Evolutionary conservation across 2,797 vertebrate species (phyloP), one percentile per base, ranked within the genome.

Genomic region (Channa striata): DNA sequence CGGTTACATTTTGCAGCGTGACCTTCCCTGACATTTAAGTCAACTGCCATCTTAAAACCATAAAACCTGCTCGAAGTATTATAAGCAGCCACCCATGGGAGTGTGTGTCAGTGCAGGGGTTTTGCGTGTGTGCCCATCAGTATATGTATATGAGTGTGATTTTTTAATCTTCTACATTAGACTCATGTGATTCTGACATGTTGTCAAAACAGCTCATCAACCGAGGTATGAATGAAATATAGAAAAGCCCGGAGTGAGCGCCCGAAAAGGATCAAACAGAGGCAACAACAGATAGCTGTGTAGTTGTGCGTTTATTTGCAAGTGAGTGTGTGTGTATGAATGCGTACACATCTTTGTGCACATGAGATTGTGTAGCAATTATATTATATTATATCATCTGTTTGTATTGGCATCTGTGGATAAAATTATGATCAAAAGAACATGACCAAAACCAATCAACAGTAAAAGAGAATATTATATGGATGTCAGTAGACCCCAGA

Each of bases 171-270:
- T 68, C 57, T 68, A 52, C 71, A 81, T 87, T 89, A 77, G 82
- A 79, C 70, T 83, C 86, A 89, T 89, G 82, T 84, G 78, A 91
- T 89, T 87, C 85, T 82, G 89, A 90, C 88, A 85, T 81, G 87
- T 88, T 91, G 89, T 92, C 91, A 91, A 89, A 93, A 91, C 85
- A 87, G 82, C 82, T 89, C 89, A 87, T 91, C 84, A 90, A 74
- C 56, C 57, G 81, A 73, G 87, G 77, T 74, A 46, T 88, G 85
- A 89, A 89, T 90, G 88, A 91, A 87, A 91, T 82, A 78, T 83
- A 86, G 69, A 80, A 68, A 83, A 87, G 70, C 80, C 19, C 46
- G 72, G 80, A 89, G 70, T 85, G 83, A 78, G 72, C 51, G 21
- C 73, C 71, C 62, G 88, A 78, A 85, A 74, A 70, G 89, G 86